These are phyloP conservation scores for Merluccius polli DNA, from an alignment of 2,797 vertebrate species.

Conservation along the genomic window DNA sequence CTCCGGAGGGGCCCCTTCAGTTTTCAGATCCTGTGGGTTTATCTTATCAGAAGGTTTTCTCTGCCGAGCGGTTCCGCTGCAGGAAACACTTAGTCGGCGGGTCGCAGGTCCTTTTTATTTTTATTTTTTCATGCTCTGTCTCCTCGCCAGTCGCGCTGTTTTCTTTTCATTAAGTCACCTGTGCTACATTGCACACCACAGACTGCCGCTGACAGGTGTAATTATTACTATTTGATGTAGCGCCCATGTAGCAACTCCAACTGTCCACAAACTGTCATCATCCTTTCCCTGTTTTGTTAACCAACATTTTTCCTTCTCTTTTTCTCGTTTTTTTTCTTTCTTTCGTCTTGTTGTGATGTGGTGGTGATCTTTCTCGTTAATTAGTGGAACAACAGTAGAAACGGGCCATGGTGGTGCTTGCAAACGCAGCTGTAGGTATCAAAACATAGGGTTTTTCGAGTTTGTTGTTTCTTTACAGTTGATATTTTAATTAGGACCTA, in stretches of 20 bases:
- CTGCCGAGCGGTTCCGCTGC: too few relatives aligned
- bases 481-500: conserved; percentile 80
- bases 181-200: conserved; percentile 25
- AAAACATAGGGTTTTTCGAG: conserved; percentile 78
- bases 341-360: conserved; percentile 79
- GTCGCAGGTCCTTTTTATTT: conserved; percentile 29
- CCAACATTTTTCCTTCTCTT: conserved; percentile 63
- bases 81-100: conserved; percentile 17
- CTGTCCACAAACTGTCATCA: conserved; percentile 80
- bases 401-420: conserved; percentile 70
- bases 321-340: conserved; percentile 3
- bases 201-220: conserved; percentile 55
- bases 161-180: conserved; percentile 35
- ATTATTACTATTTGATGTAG: conserved; percentile 67
- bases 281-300: conserved; percentile 65
- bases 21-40: not conserved
- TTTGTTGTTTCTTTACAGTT: conserved; percentile 51
- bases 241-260: conserved; percentile 45
- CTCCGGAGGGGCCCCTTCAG: too few relatives aligned
- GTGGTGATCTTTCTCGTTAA: conserved; percentile 81
- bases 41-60: too few relatives aligned
- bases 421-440: conserved; percentile 79
- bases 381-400: conserved; percentile 84
- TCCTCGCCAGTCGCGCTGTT: conserved; percentile 40
- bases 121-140: conserved; percentile 39